Conservation (phyloP, 2,888 invertebrate genomes). For the Luperina testacea region DNA sequence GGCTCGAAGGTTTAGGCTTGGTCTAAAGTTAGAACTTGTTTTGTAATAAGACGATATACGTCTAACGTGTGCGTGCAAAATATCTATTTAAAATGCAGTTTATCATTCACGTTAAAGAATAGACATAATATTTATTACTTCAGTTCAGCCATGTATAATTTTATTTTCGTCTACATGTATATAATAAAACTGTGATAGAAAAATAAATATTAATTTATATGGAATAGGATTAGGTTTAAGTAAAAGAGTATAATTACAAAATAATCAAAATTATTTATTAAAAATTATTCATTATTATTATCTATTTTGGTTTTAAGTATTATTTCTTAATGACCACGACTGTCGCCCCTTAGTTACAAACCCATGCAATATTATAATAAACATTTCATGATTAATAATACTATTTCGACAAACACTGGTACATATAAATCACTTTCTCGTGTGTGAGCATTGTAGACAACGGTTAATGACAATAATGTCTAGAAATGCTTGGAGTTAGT, state of each 20-base stretch:
- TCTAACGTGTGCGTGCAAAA: not conserved
- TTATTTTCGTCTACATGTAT: not conserved
- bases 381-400: conserved; percentile 54
- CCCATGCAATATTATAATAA: conserved; percentile 35
- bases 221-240: conserved; percentile 40
- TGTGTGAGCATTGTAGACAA: conserved; percentile 17
- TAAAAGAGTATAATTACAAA: conserved; percentile 75
- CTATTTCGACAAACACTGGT: conserved; percentile 63
- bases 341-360: conserved; percentile 31
- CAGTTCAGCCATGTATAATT: not conserved
- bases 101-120: not conserved
- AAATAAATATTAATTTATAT: not conserved
- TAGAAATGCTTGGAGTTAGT: not conserved
- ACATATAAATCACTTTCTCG: conserved; percentile 45
- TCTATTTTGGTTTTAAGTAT: conserved; percentile 26
- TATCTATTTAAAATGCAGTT: not conserved
- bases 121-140: not conserved
- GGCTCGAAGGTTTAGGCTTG: too few relatives aligned
- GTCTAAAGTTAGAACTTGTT: not conserved
- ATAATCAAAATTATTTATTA: conserved; percentile 79
- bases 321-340: conserved; percentile 38
- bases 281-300: conserved; percentile 19
- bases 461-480: not conserved
- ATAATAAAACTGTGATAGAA: not conserved
- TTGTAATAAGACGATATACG: too few relatives aligned